phyloP scores from a whole-genome alignment of 2,888 invertebrate genomes.

The Lasioglossum marginatum region DNA sequence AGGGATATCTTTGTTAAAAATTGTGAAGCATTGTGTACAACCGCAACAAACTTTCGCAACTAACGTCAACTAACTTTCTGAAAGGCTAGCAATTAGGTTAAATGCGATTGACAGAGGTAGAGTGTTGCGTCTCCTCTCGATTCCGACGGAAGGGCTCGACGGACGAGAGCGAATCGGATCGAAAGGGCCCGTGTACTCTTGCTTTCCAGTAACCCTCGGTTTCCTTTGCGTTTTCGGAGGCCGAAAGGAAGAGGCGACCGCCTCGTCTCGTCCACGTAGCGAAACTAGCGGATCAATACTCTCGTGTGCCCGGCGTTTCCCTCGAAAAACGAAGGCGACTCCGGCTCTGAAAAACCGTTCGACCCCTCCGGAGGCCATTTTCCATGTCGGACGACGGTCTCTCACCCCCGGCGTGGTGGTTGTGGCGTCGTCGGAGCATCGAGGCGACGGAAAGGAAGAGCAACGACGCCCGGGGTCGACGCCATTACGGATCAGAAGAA shows the following conservation, averaged over 20 bases:
- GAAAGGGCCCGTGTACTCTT: not conserved
- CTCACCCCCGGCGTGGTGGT: not conserved
- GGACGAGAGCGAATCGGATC: not conserved
- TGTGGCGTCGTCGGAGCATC: not conserved
- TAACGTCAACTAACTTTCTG: not conserved
- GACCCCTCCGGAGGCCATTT: not conserved
- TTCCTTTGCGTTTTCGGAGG: not conserved
- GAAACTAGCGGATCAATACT: not conserved
- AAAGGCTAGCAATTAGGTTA: not conserved
- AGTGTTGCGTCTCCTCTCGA: not conserved
- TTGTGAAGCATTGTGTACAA: not conserved
- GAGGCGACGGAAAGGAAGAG: not conserved
- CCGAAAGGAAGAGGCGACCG: slow-evolving; percentile 15
- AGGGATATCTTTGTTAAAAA: not conserved
- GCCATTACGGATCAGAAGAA: slow-evolving; percentile 50
- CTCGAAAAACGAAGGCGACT: not conserved
- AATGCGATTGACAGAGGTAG: not conserved
- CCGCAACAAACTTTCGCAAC: no score
- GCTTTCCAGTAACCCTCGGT: not conserved
- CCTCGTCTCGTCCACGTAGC: not conserved
- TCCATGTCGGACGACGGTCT: not conserved
- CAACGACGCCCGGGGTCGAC: slow-evolving; percentile 4
- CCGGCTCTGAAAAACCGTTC: not conserved
- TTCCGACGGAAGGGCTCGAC: not conserved
- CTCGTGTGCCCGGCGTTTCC: not conserved